Evolutionary conservation across 53 echinoderm and acorn worm genomes (phyloP).

Genomic region (Hippasteria phrygiana): DNA sequence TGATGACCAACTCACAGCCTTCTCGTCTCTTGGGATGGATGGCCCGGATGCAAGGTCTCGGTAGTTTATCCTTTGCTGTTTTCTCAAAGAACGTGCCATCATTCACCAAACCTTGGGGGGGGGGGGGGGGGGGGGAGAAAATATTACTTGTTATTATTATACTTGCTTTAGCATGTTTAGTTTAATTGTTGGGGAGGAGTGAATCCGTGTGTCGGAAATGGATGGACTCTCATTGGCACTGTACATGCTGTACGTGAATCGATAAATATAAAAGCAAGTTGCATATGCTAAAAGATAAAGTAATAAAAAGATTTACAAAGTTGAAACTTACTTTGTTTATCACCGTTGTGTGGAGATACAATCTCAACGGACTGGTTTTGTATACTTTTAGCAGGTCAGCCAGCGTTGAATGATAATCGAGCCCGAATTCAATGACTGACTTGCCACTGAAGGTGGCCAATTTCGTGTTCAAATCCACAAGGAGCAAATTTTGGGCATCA

Average conservation of each 20-base stretch:
- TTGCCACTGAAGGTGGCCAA: background rate
- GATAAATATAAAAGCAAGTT: too few species aligned
- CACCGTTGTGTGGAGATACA: background rate
- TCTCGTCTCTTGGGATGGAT: background rate
- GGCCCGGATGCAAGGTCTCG: conserved; percentile 27
- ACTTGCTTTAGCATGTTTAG: background rate
- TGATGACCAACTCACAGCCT: conserved; percentile 13
- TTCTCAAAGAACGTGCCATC: conserved; percentile 41
- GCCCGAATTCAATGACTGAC: background rate
- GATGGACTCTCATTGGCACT: too few species aligned
- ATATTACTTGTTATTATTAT: background rate
- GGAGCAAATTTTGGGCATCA: background rate
- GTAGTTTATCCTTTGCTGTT: conserved; percentile 32
- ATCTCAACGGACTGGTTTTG: background rate
- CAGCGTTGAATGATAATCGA: background rate
- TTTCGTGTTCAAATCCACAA: background rate
- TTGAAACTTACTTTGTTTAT: background rate
- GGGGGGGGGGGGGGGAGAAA: background rate
- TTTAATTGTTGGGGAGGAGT: background rate
- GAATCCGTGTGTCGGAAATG: background rate
- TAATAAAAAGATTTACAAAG: background rate
- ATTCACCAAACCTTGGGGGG: conserved; percentile 25
- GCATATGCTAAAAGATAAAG: background rate
- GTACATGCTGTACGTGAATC: too few species aligned
- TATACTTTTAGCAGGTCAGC: background rate